A percentile compares a stretch with the other conserved stretches of the same genome.
Conservation (phyloP, 2,888 invertebrate genomes). For the Leptinotarsa juncta region DNA sequence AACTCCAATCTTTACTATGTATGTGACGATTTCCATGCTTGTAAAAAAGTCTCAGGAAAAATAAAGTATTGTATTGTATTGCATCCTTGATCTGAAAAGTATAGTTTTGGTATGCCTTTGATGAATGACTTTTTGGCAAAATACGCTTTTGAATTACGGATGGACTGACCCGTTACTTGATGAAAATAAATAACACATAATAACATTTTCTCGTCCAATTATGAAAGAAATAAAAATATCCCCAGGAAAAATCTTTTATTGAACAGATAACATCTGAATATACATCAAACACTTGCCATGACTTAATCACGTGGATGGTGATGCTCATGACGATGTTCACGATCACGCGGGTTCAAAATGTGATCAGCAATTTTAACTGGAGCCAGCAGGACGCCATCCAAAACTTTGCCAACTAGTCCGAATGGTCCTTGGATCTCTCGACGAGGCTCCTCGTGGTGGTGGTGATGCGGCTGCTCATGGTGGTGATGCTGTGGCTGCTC, state of each 20-base stretch:
- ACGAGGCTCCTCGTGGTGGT: background rate
- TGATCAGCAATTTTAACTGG: slow-evolving; percentile 4
- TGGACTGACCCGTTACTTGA: too few species aligned
- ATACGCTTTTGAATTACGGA: too few species aligned
- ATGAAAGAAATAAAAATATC: background rate
- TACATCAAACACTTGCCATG: background rate
- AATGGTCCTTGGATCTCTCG: slow-evolving; percentile 1
- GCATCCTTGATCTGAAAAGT: too few species aligned
- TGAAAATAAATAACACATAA: too few species aligned
- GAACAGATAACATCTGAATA: background rate
- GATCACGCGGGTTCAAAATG: background rate
- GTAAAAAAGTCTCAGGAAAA: too few species aligned
- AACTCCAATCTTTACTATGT: too few species aligned
- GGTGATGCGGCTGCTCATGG: background rate
- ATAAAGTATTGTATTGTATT: too few species aligned
- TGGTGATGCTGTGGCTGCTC: background rate
- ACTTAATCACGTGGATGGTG: background rate
- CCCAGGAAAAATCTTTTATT: background rate
- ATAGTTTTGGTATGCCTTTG: too few species aligned
- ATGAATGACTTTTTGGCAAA: too few species aligned
- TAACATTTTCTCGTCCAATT: too few species aligned
- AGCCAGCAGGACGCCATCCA: slow-evolving; percentile 3
- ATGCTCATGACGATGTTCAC: background rate
- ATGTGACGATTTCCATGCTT: too few species aligned
- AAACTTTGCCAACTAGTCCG: background rate